These are phyloP conservation scores for Eupleurogrammus muticus DNA, from an alignment of 2,797 vertebrate genomes.

Conservation along the genomic window DNA sequence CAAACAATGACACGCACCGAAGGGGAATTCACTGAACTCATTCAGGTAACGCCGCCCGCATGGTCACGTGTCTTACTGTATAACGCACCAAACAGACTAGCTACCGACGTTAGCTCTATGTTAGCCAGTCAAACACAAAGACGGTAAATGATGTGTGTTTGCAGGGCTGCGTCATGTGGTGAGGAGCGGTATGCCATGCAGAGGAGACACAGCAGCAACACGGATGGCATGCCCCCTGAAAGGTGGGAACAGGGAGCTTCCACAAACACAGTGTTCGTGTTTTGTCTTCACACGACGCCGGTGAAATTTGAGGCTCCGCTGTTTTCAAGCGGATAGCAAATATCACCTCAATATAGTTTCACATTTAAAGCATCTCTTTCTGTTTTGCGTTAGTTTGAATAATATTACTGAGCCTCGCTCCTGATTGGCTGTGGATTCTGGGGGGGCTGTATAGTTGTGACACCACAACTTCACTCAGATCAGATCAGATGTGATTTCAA, in stretches of 20 bases:
- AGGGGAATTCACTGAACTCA: slow-evolving; percentile 1
- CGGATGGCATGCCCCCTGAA: slow-evolving; percentile 93
- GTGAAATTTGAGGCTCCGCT: not conserved
- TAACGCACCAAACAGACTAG: not conserved
- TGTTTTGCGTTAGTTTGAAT: too few relatives aligned
- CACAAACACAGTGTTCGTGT: too few relatives aligned
- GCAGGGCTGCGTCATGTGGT: slow-evolving; percentile 81
- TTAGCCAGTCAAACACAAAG: not conserved
- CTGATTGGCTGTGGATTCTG: too few relatives aligned
- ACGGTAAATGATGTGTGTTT: slow-evolving; percentile 17
- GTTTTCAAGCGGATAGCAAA: too few relatives aligned
- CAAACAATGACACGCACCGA: slow-evolving; percentile 46
- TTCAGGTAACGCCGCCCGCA: slow-evolving; percentile 52
- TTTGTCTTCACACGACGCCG: not conserved
- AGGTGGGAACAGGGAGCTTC: slow-evolving; percentile 81
- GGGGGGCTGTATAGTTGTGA: too few relatives aligned
- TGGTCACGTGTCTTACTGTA: fast-evolving
- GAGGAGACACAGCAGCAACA: slow-evolving; percentile 99
- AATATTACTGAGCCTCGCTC: too few relatives aligned
- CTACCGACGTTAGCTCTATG: not conserved
- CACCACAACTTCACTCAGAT: too few relatives aligned
- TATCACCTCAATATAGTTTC: too few relatives aligned
- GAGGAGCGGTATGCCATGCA: slow-evolving; percentile 95
- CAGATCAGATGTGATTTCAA: too few relatives aligned
- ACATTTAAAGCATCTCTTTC: too few relatives aligned